A percentile compares a stretch with the other conserved stretches of the same genome.
phyloP scores from a whole-genome alignment of 2,888 invertebrate genomes.

The Sympetrum striolatum region DNA sequence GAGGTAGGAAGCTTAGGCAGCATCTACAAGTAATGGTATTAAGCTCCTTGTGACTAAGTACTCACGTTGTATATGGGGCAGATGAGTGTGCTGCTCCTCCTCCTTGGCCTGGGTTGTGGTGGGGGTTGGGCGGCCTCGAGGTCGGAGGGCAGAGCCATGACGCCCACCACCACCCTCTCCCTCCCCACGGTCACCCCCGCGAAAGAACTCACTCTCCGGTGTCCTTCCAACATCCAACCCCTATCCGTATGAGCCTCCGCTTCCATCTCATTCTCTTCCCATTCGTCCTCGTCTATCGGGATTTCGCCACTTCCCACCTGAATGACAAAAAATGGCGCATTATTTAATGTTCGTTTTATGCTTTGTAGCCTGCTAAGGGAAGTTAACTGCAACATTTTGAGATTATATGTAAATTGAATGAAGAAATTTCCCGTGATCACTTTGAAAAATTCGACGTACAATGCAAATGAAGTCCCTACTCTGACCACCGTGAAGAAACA shows the following conservation, averaged over 20 bases:
- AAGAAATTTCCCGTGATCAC: too few relatives aligned
- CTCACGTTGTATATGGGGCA: slow-evolving; percentile 71
- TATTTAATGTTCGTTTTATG: too few relatives aligned
- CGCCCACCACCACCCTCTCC: slow-evolving; percentile 41
- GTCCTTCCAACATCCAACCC: slow-evolving; percentile 49
- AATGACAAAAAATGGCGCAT: background rate
- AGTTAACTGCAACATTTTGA: too few relatives aligned
- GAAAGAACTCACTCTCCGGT: slow-evolving; percentile 54
- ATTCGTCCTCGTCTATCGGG: slow-evolving; percentile 79
- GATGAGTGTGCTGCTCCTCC: slow-evolving; percentile 66
- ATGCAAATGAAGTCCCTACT: too few relatives aligned
- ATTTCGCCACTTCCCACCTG: slow-evolving; percentile 86
- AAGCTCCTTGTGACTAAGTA: background rate
- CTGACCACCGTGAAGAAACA: too few relatives aligned
- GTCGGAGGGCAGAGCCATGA: slow-evolving; percentile 40
- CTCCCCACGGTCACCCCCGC: slow-evolving; percentile 46
- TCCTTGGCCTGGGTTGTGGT: slow-evolving; percentile 54
- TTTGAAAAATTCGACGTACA: too few relatives aligned
- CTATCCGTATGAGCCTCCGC: slow-evolving; percentile 65
- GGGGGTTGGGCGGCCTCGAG: background rate
- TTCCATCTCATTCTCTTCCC: slow-evolving; percentile 72
- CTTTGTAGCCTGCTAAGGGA: too few relatives aligned
- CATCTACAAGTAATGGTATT: too few relatives aligned
- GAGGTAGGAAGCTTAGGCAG: too few relatives aligned
- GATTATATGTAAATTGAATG: too few relatives aligned